Base-by-base conservation (phyloP, 2,797 vertebrate genomes). In the Sebastiscus albofasciatus region DNA sequence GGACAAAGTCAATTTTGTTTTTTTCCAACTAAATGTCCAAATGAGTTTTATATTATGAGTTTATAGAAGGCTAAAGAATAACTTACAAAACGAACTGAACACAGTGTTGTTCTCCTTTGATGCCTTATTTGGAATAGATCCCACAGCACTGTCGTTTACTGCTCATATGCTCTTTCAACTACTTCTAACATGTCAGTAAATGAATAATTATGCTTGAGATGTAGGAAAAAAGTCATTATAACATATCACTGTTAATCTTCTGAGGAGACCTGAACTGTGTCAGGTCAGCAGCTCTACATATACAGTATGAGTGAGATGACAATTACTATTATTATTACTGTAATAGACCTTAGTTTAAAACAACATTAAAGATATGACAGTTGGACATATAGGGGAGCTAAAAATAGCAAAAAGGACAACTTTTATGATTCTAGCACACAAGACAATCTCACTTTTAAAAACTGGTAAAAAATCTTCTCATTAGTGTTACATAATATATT, bases 61-160 rank as follows among this genome's bases (percentile, higher is more conserved):
- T 64, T 67, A 61, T 33, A 18, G 14, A 81, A 72, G 54, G 58
- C 20, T 67, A 6, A 46, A 36, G 33, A 74, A 42, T 61, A 67
- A 69, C 58, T 36, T 34, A 49, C 26, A 72, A 20, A 46, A 61
- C 34, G 22, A 59, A 46, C 1, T 72, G 55, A 74, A 69, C 46
- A 65, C 27, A 59, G 49, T 67, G 27, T 66, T 73, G 26, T 60
- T 83, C 72, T 80, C 34, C 58, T 82, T 65, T 66, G 70, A 81
- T 90, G 87, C 84, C 88, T 91, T 91, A 87, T 54, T 66, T 72
- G 71, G 84, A 86, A 70, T 7, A 77, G 26, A 54, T 76, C 75
- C 71, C 39, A 67, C 59, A 55, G 61, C 67, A 52, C 68, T 60
- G 46, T 65, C 65, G 29, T 59, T 69, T 64, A 33, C 34, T 22